Percentiles rank a stretch among this genome's conserved stretches.
Evolutionary conservation across 2,797 vertebrate genomes (phyloP).

Genomic region (Psittacula derbiana): DNA sequence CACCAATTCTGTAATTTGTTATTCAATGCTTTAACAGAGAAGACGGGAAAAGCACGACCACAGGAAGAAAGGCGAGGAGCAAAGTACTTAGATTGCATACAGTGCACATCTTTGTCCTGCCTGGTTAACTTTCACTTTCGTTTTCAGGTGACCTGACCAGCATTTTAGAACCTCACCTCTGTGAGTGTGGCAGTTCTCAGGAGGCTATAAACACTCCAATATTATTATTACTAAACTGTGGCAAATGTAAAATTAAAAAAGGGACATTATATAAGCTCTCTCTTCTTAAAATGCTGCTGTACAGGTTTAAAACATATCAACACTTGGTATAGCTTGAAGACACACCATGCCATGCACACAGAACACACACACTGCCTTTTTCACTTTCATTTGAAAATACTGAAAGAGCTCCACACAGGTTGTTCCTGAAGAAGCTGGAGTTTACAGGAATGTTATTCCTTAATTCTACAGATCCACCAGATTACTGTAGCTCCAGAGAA

Average conservation of each 20-base stretch:
- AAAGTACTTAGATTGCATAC: background rate
- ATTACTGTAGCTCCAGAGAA: background rate
- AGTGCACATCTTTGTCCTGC: background rate
- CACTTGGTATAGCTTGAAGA: background rate
- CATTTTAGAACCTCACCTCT: background rate
- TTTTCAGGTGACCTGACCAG: background rate
- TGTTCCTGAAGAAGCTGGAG: background rate
- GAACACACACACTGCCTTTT: background rate
- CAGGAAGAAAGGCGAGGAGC: background rate
- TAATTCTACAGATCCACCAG: background rate
- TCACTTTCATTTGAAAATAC: background rate
- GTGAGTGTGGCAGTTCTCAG: background rate
- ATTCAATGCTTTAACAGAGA: background rate
- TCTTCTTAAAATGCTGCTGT: background rate
- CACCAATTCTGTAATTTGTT: background rate
- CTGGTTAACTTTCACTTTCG: background rate
- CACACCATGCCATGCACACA: background rate
- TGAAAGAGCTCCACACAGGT: background rate
- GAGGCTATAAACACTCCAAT: background rate
- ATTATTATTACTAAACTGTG: background rate
- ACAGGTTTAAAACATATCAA: background rate
- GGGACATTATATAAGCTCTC: background rate
- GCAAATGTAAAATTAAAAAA: background rate
- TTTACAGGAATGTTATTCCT: background rate
- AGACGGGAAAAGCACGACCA: background rate